Evolutionary conservation across 1,140 invertebrate genomes (phyloP).

Genomic region (Drosophila yakuba): DNA sequence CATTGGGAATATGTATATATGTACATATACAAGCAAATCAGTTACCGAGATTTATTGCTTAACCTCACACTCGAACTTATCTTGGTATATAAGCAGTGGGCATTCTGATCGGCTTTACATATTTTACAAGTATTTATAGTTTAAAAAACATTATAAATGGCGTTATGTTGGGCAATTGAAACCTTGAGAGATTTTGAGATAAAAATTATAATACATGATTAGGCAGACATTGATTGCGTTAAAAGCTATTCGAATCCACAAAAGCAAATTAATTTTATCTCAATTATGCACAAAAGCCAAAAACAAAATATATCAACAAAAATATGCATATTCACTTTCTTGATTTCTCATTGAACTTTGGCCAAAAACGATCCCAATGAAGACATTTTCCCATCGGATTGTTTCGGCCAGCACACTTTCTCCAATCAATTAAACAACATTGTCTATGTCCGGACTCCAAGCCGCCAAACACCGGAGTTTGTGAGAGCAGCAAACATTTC

Average conservation of each 20-base stretch:
- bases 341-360: conserved; percentile 48
- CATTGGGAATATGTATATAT: background rate
- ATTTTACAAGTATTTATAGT: too few species aligned
- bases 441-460: conserved; percentile 26
- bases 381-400: conserved; percentile 70
- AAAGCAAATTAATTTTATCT: background rate
- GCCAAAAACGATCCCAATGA: conserved; percentile 40
- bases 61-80: background rate
- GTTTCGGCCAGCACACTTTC: conserved; percentile 63
- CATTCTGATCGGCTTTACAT: too few species aligned
- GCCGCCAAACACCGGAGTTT: conserved; percentile 5
- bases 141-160: background rate
- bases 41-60: conserved; percentile 1
- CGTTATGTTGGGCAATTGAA: conserved; percentile 1
- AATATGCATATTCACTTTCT: conserved; percentile 17
- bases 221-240: background rate
- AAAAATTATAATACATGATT: conserved; percentile 8
- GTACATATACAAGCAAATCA: background rate
- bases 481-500: conserved; percentile 54
- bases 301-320: background rate
- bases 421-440: conserved; percentile 78
- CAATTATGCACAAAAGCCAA: background rate
- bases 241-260: background rate
- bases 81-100: background rate
- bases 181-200: background rate